Evolutionary conservation across 2,113 vertebrate genomes (phyloP), one percentile per base, ranked within the genome.

Genomic region (Lophura nycthemera): DNA sequence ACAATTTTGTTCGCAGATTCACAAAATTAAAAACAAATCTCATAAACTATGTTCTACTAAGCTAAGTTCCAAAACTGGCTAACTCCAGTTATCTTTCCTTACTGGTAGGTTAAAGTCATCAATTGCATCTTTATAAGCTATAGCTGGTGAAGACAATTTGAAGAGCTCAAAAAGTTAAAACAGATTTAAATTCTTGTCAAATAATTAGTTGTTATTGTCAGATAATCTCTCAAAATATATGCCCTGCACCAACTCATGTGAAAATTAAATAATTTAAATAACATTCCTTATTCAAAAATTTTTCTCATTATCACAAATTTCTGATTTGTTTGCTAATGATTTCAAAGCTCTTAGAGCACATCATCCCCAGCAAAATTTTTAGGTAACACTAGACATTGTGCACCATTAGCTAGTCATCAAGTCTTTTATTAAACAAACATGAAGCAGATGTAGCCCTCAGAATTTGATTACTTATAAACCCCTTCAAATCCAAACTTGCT

Each of bases 371-470:
- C 22, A 65, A 61, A 69, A 54, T 50, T 90, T 88, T 75, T 43
- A 92, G 48, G 15, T 30, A 81, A 8, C 21, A 73, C 65, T 90
- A 30, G 34, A 78, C 32, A 22, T 47, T 86, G 32, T 64, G 34
- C 43, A 82, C 43, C 59, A 70, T 94, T 95, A 96, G 36, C 52
- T 89, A 67, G 56, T 92, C 70, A 81, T 86, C 66, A 83, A 78
- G 36, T 90, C 85, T 95, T 83, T 91, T 95, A 94, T 89, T 95
- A 97, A 97, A 93, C n/a, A 96, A 95, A 89, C 76, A 84, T 43
- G 59, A 90, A 97, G 43, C 66, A 95, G 73, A 85, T 86, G 14
- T 77, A 69, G 67, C 54, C 89, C 85, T 96, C 84, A 86, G 63
- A 72, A 64, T 80, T 47, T 84, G 80, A 96, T 92, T 91, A 93